Evolutionary conservation across 2,113 vertebrate species (phyloP).

Genomic region (Colius striatus): DNA sequence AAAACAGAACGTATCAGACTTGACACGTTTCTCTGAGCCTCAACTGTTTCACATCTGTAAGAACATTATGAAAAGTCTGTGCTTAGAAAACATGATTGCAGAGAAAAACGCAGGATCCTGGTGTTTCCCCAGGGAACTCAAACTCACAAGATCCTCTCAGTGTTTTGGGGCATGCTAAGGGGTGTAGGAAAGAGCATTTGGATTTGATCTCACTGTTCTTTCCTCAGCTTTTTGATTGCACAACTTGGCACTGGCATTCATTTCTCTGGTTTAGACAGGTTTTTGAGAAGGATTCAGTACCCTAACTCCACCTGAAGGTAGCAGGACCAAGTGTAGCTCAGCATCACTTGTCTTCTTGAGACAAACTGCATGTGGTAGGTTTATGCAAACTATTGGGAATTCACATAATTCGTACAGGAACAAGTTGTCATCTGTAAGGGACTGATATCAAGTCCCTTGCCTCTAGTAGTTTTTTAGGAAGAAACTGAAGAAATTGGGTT

Average conservation of each 20-base stretch:
- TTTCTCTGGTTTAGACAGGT: not conserved
- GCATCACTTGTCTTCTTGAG: not conserved
- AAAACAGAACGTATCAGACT: fast-evolving
- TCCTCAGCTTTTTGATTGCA: not conserved
- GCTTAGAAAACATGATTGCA: not conserved
- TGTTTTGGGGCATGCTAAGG: not conserved
- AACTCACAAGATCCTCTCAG: not conserved
- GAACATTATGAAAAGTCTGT: fast-evolving
- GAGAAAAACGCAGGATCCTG: not conserved
- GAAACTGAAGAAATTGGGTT: not conserved
- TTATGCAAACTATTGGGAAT: not conserved
- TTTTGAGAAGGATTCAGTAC: not conserved
- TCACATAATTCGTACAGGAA: not conserved
- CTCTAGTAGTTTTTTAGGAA: not conserved
- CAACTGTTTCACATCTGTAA: not conserved
- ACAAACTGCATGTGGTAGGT: not conserved
- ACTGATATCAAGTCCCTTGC: conserved; percentile 10
- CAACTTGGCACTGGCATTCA: not conserved
- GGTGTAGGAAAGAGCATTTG: not conserved
- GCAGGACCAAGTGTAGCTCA: not conserved
- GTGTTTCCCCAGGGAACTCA: not conserved
- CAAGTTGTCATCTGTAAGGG: not conserved
- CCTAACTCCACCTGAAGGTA: not conserved
- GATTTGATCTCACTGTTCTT: not conserved
- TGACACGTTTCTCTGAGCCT: not conserved